phyloP scores from a whole-genome alignment of 2,888 invertebrate genomes.

The Drosophila vallismaia region DNA sequence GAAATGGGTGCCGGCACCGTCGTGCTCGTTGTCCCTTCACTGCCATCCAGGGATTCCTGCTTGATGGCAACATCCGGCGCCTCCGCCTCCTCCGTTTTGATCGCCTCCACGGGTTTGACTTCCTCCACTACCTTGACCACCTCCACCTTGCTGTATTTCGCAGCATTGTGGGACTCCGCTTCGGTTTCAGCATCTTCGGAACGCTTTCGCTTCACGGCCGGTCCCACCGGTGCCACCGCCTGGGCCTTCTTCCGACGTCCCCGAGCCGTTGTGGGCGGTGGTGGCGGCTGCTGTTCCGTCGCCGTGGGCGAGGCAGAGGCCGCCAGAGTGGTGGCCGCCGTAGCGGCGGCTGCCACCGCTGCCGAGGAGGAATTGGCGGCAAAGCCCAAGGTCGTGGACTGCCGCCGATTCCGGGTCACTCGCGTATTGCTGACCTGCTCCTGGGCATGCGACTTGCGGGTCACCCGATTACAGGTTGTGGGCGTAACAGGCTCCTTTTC shows the following conservation, averaged over 20 bases:
- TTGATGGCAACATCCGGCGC: constrained; percentile 59
- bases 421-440: constrained; percentile 78
- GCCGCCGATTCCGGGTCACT: constrained; percentile 78
- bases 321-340: background rate
- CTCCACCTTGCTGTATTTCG: constrained; percentile 76
- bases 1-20: background rate
- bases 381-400: constrained; percentile 53
- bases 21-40: constrained; percentile 44
- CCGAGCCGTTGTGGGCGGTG: constrained; percentile 47
- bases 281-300: constrained; percentile 48
- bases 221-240: constrained; percentile 44
- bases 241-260: constrained; percentile 59
- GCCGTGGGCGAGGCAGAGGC: constrained; percentile 37
- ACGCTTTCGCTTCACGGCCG: constrained; percentile 74
- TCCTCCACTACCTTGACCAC: constrained; percentile 45
- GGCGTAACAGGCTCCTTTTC: constrained; percentile 34
- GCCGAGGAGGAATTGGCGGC: constrained; percentile 29
- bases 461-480: constrained; percentile 75
- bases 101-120: constrained; percentile 36
- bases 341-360: constrained; percentile 40
- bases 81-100: constrained; percentile 39
- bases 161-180: constrained; percentile 60
- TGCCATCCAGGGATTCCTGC: constrained; percentile 70
- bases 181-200: constrained; percentile 54
- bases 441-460: constrained; percentile 81